phyloP scores from a whole-genome alignment of 2,797 vertebrate genomes.

The Typhlichthys eigenmanni region DNA sequence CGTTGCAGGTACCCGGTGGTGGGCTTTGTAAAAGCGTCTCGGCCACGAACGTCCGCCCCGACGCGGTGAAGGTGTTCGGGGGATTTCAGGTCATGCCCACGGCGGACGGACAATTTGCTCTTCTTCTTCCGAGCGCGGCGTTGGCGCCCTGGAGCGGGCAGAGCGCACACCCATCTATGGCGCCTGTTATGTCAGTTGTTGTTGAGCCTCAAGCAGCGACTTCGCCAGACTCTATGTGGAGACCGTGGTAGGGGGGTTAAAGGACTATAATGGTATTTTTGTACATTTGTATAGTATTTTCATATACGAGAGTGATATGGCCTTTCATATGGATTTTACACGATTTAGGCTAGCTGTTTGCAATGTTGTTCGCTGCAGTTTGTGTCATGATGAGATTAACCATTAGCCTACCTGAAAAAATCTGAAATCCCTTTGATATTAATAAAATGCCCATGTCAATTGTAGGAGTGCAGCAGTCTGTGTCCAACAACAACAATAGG shows the following conservation, averaged over 20 bases:
- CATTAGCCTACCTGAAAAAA: conserved; percentile 65
- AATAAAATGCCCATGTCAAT: conserved; percentile 65
- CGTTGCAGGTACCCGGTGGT: conserved; percentile 64
- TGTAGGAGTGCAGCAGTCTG: too few relatives aligned
- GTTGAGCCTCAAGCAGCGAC: conserved; percentile 71
- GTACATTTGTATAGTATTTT: conserved; percentile 34
- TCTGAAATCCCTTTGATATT: conserved; percentile 74
- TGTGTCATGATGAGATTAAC: conserved; percentile 73
- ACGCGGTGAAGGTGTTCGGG: conserved; percentile 79
- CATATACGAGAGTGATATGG: conserved; percentile 69
- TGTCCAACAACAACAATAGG: too few relatives aligned
- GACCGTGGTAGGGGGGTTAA: conserved; percentile 84
- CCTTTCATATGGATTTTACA: conserved; percentile 4
- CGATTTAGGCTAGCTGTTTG: conserved; percentile 23
- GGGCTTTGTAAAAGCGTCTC: conserved; percentile 74
- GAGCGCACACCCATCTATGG: conserved; percentile 54
- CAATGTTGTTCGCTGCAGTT: conserved; percentile 52
- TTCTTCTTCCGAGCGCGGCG: conserved; percentile 87
- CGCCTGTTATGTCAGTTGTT: conserved; percentile 71
- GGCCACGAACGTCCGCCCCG: conserved; percentile 52
- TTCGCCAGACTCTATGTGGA: conserved; percentile 88
- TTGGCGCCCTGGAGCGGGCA: conserved; percentile 73
- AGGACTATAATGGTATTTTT: conserved; percentile 24
- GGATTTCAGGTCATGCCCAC: conserved; percentile 89
- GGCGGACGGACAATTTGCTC: conserved; percentile 89